Base-by-base conservation (phyloP, 2,113 vertebrate species). In the Microcebus tavaratra region DNA sequence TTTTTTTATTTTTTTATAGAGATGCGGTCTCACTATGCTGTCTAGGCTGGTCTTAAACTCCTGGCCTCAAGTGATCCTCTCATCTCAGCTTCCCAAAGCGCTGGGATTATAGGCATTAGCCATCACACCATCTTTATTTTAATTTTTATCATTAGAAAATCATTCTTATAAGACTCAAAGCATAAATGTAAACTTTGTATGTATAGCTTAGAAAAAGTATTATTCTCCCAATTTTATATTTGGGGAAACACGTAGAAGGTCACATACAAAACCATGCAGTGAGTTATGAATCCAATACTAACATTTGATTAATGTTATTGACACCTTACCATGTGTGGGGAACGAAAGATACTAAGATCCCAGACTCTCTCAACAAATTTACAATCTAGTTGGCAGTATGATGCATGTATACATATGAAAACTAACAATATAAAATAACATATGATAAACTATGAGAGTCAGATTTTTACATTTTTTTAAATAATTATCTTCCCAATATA, bases 201-300 rank as follows among this genome's bases (percentile, higher is more conserved):
- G 8, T 91, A 45, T 57, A 76, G 20, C 50, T 31, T 73, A 81
- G 20, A 80, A 57, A 86, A 93, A 18, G 2, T 48, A 57, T 95
- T 81, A 86, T 82, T 78, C 23, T 90, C 55, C 42, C n/a, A 86
- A 70, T 85, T 90, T 91, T 84, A 82, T 27, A 82, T 75, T 55
- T 97, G 53, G 23, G n/a, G 13, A 96, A 92, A 88, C 15, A 29
- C 48, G 17, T 23, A 78, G 2, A 89, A 82, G 50, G 20, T 89
- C 59, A 55, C 65, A 18, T 25, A 79, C 34, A 89, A 93, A 89
- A 57, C 2, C 5, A 89, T 20, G 87, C 50, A 75, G 14, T 86
- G 42, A 89, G 39, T 65, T 17, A 34, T 61, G 34, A 94, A 42
- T 31, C 10, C 31, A 83, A 57, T 21, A 91, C 13, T 81, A 88